phyloP scores from a whole-genome alignment of 2,888 invertebrate genomes.

The Calliscelio sp. region DNA sequence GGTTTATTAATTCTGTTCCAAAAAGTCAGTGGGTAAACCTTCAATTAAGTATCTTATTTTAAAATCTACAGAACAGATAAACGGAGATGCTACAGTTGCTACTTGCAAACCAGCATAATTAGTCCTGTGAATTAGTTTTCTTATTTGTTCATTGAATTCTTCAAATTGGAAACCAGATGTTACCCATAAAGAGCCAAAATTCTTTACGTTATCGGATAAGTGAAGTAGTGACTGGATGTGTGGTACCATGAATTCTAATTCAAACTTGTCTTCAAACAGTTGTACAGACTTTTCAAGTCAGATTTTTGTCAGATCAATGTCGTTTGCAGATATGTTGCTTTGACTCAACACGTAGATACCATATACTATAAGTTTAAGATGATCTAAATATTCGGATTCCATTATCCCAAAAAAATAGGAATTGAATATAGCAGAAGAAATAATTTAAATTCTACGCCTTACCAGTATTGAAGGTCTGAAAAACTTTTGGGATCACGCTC shows the following conservation, averaged over 20 bases:
- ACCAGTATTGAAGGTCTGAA: background rate
- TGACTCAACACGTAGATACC: constrained; percentile 6
- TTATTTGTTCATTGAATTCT: background rate
- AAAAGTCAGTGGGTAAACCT: background rate
- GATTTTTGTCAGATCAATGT: background rate
- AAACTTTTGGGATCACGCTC: constrained; percentile 6
- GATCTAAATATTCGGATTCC: constrained; percentile 1
- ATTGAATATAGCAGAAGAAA: constrained; percentile 18
- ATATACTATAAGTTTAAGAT: constrained; percentile 12
- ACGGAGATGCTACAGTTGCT: background rate
- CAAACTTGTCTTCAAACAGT: background rate
- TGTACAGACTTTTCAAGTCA: background rate
- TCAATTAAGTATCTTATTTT: background rate
- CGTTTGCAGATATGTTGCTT: background rate
- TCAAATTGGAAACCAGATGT: background rate
- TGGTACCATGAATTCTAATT: background rate
- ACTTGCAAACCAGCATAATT: background rate
- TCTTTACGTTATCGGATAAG: background rate
- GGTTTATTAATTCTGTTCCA: background rate
- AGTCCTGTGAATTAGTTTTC: background rate
- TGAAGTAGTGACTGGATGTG: background rate
- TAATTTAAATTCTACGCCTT: constrained; percentile 17
- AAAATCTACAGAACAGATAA: background rate
- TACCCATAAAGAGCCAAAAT: background rate
- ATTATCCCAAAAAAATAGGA: constrained; percentile 1